These are phyloP conservation scores for Mythimna vitellina DNA, from an alignment of 2,888 invertebrate genomes.

Conservation along the genomic window DNA sequence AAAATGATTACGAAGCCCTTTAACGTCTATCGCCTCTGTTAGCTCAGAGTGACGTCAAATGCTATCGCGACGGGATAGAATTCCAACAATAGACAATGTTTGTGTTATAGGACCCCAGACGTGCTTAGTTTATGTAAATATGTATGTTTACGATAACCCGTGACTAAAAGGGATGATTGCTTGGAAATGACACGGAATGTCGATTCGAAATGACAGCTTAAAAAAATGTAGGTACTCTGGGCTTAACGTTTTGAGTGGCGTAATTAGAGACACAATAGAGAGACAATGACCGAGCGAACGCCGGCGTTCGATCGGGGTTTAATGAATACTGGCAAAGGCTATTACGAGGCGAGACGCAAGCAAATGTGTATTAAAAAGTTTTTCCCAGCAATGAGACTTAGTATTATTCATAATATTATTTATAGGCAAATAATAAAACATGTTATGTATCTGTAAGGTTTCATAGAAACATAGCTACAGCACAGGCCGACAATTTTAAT, in stretches of 20 bases:
- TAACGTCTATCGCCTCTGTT: slow-evolving; percentile 11
- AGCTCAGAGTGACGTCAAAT: slow-evolving; percentile 31
- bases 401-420: too few species aligned
- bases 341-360: background rate
- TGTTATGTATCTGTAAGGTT: background rate
- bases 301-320: too few species aligned
- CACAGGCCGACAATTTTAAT: background rate
- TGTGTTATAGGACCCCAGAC: slow-evolving; percentile 33
- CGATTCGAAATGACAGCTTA: background rate
- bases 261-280: too few species aligned
- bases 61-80: slow-evolving; percentile 43
- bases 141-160: background rate
- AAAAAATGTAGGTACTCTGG: background rate
- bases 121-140: slow-evolving; percentile 45
- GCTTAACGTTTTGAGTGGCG: too few species aligned
- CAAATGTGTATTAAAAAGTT: background rate
- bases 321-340: too few species aligned
- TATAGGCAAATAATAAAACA: too few species aligned
- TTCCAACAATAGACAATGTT: slow-evolving; percentile 56
- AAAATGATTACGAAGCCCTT: slow-evolving; percentile 35
- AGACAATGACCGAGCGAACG: too few species aligned
- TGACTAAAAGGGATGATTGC: slow-evolving; percentile 14
- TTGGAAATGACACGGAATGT: background rate
- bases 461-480: background rate
- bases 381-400: too few species aligned